Evolutionary conservation across 2,888 invertebrate genomes (phyloP), one percentile per base, ranked within the genome.

Genomic region (Gymnocheta viridis): DNA sequence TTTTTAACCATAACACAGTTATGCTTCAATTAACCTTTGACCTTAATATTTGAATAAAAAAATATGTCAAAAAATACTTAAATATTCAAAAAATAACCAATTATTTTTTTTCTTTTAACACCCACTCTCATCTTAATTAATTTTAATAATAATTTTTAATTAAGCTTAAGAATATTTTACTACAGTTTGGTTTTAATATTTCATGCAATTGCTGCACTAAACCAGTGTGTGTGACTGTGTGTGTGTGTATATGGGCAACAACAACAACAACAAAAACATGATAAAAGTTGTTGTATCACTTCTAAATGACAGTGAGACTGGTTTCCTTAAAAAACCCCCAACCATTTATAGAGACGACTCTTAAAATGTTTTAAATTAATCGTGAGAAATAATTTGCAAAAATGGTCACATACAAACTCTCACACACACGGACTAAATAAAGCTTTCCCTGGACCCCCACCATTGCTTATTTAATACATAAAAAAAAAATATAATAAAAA

Each of bases 371-470:
- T 82, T 82, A 82, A 82, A 86, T 86, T 86, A 86, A 85, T 86
- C 87, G 87, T 87, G 87, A 87, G 87, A 87, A 87, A 87, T 87
- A 86, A 87, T 87, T 87, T 87, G 86, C 87, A 87, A 87, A 87
- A 87, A 87, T 87, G 87, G 86, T 87, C 87, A 87, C 87, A 87
- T 87, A 87, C 86, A 80, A 73, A 80, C 78, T 66, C 58, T 22
- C 35, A n/a, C 41, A 47, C 44, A 72, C 58, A 60, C 35, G 14
- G 38, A 35, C 49, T 24, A 27, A 62, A 62, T 41, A 41, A 54
- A 56, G 44, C 54, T 79, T 64, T 70, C 70, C 77, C 58, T 58
- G 58, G 67, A 58, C 67, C 67, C 49, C 77, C 58, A 35, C 67
- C 77, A 69, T 17, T 24, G 47, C 35, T 76, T 49, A 56, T 22